Base-by-base conservation (phyloP, 1,140 invertebrate genomes). In the Bradysia coprophila region DNA sequence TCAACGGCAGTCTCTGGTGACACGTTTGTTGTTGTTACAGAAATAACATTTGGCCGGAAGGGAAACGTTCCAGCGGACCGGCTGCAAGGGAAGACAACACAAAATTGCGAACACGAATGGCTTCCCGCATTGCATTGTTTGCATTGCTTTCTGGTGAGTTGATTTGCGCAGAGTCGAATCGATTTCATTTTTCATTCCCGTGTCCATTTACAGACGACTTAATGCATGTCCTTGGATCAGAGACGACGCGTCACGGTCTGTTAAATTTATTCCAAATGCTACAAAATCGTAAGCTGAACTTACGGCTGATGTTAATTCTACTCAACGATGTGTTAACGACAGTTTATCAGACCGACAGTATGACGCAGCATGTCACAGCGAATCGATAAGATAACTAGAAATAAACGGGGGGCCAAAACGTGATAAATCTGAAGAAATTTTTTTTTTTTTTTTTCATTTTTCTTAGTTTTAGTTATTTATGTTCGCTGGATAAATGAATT, bases 201-300 rank as follows among this genome's bases (percentile, higher is more conserved):
- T 8, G 6, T 28, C 24, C 13, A 28, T 28, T 8, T 28, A 28
- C 70, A 72, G 89, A 94, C 66, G 88, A 96, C 61, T 62, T 96
- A 40, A 80, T 85, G 53, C 84, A 88, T 57, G 79, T 95, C 48
- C 81, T 95, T 46, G 91, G 92, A 1, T 84, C 79, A 46, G 86
- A 93, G 51, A 90, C 89, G 5, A 86, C 87, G 6, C 65, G 84
- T 21, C 71, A 77, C 43, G 91, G 91, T n/a, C 65, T 94, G 1
- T 61, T 87, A n/a, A 78, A 78, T 24, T 76, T 93, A 3, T 94
- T 92, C 55, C 81, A 90, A 52, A 67, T 93, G 47, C 79, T 92
- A 50, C 90, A 95, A 67, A 73, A 81, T 46, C 75, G 78, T 49
- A 72, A 78, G 43, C 70, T 95, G 20, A 96, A 96, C 62, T 73